These are phyloP conservation scores for Drosophila ambigua DNA, from an alignment of 1,140 invertebrate genomes.

Conservation along the genomic window DNA sequence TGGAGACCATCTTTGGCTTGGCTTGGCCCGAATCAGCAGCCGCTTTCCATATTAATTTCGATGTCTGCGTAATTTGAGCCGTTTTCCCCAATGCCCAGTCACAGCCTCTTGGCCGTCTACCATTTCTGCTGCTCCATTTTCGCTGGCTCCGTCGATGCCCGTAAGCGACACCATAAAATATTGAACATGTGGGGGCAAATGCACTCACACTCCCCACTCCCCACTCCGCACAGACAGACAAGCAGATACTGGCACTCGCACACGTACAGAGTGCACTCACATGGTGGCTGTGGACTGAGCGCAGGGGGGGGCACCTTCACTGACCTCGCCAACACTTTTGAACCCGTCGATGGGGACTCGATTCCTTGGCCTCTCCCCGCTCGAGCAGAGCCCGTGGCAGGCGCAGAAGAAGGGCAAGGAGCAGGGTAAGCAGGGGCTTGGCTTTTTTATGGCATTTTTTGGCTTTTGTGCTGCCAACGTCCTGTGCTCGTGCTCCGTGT, in stretches of 20 bases:
- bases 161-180: conserved; percentile 81
- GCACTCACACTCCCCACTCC: background rate
- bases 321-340: conserved; percentile 60
- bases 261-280: background rate
- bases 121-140: conserved; percentile 37
- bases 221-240: conserved; percentile 1
- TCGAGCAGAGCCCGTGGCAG: too few species aligned
- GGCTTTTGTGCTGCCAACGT: conserved; percentile 59
- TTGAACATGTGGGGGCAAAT: conserved; percentile 59
- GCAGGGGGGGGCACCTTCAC: conserved; percentile 11
- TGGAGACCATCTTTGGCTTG: conserved; percentile 13
- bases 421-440: background rate
- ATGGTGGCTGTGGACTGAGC: background rate
- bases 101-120: conserved; percentile 1
- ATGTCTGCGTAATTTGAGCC: conserved; percentile 53
- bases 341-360: conserved; percentile 27
- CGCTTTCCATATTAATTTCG: conserved; percentile 62
- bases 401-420: background rate
- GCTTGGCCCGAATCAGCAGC: background rate
- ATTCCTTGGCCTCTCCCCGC: conserved; percentile 3
- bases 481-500: background rate
- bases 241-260: background rate
- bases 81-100: conserved; percentile 1
- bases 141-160: conserved; percentile 47
- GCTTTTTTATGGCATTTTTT: conserved; percentile 43